A percentile compares a stretch with the other conserved stretches of the same genome.
Conservation (phyloP, 2,797 vertebrate species). For the Lacerta bilineata region DNA sequence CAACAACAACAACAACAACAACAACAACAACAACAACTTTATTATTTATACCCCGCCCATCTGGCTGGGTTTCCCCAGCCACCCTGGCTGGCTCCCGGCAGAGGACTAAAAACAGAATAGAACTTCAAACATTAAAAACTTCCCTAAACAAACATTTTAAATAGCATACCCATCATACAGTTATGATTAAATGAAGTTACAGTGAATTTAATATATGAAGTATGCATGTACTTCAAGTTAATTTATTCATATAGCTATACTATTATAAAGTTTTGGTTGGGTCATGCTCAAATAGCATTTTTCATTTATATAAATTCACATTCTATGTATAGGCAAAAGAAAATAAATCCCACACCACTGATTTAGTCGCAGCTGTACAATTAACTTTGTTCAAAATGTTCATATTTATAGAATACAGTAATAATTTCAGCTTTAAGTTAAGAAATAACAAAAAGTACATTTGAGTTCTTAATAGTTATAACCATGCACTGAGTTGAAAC, state of each 20-base stretch:
- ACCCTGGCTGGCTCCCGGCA: too few species aligned
- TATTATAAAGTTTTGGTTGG: neutral
- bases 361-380: constrained; percentile 36
- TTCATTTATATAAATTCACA: neutral
- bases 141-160: neutral
- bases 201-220: neutral
- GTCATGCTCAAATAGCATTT: neutral
- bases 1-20: too few species aligned
- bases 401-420: neutral
- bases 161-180: neutral
- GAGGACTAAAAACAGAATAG: too few species aligned
- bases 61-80: too few species aligned
- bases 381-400: constrained; percentile 24
- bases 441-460: constrained; percentile 35
- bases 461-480: neutral
- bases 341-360: constrained; percentile 1
- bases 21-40: too few species aligned
- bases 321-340: constrained; percentile 18
- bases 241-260: neutral
- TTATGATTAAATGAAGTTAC: neutral
- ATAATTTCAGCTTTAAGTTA: constrained; percentile 11
- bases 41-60: too few species aligned
- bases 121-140: too few species aligned
- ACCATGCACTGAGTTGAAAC: neutral
- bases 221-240: neutral